Evolutionary conservation across 2,797 vertebrate species (phyloP), one percentile per base, ranked within the genome.

Genomic region (Staurois parvus): DNA sequence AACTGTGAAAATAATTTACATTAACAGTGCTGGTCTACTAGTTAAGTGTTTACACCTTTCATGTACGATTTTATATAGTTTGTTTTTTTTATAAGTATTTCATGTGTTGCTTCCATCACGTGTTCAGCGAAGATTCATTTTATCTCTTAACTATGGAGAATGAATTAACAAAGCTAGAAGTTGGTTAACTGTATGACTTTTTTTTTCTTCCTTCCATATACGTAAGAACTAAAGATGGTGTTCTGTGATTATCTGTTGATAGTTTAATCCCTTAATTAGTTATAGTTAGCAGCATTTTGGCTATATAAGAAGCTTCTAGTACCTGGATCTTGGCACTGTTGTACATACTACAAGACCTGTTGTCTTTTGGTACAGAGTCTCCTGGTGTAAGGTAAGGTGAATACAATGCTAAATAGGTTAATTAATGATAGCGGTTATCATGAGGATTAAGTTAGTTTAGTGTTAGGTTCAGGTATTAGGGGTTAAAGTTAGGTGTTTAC

Each of bases 1-100:
- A 92, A 84, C 88, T 32, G 84, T 86, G 84, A 81, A 89, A 89
- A 89, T 90, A 87, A 79, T 90, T 92, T 64, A 77, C 68, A 30
- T 26, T 45, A 45, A 79, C 42, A 24, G 56, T 70, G 32, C 75
- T 52, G 32, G 59, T 37, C 59, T 26, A 66, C n/a, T n/a, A 28
- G 6, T 26, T 78, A 73, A 29, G 28, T 37, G 29, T 30, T 72
- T 42, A 15, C 28, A 11, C 32, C 12, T 59, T 62, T 62, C 34
- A 17, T 40, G 28, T 26, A 72, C 21, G 2, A 13, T 66, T 66
- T n/a, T 66, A 59, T 59, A 59, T 12, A 1, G 21, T 59, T 59
- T 52, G 10, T 10, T 37, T n/a, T 56, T 59, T 59, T 59, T 24
- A n/a, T 66, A 13, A 28, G 26, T 66, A 66, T 28, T 66, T 28